phyloP scores from a whole-genome alignment of 2,888 invertebrate species.

The Camptogramma bilineatum region DNA sequence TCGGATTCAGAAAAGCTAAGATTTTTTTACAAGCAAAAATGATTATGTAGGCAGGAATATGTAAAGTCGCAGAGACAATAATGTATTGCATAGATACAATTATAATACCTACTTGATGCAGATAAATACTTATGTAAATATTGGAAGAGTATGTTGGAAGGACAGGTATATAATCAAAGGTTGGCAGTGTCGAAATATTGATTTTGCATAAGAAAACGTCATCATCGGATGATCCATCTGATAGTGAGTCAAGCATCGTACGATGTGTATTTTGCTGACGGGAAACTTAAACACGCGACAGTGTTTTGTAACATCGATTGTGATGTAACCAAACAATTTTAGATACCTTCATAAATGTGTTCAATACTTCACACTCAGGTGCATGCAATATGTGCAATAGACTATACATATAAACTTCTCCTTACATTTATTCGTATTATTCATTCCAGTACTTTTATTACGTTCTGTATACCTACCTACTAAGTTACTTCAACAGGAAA shows the following conservation, averaged over 20 bases:
- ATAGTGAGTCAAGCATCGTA: slow-evolving; percentile 33
- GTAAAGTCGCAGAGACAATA: neutral
- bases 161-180: too few relatives aligned
- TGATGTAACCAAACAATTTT: slow-evolving; percentile 20
- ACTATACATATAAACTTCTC: neutral
- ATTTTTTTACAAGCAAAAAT: neutral
- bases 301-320: slow-evolving; percentile 34
- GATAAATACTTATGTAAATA: neutral
- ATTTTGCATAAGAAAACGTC: slow-evolving; percentile 22
- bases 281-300: slow-evolving; percentile 31
- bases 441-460: neutral
- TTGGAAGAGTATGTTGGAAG: slow-evolving; percentile 12
- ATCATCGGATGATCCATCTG: slow-evolving; percentile 24
- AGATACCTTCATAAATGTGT: slow-evolving; percentile 15
- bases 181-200: slow-evolving; percentile 23
- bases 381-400: neutral
- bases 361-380: slow-evolving; percentile 1
- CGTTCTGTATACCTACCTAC: too few relatives aligned
- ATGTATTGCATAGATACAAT: neutral
- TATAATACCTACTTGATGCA: too few relatives aligned
- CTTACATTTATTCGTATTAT: neutral
- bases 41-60: too few relatives aligned
- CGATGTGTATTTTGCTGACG: slow-evolving; percentile 38
- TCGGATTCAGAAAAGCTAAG: neutral
- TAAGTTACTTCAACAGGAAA: too few relatives aligned